Percentiles rank a stretch among this genome's conserved stretches.
These are phyloP conservation scores for Carcharodon carcharias DNA, from an alignment of 2,797 vertebrate genomes.

Conservation along the genomic window DNA sequence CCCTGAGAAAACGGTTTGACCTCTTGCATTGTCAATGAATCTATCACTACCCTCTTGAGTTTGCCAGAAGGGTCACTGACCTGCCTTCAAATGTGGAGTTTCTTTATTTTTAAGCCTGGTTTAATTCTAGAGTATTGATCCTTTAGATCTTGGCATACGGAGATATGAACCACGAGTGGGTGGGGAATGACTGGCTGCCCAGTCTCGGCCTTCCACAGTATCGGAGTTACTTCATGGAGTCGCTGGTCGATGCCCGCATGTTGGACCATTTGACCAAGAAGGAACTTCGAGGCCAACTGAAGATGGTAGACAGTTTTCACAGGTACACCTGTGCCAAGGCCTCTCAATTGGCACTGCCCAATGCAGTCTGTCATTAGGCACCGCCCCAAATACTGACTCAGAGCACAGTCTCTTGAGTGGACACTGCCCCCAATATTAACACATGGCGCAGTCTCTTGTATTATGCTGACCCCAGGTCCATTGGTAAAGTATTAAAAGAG, in stretches of 20 bases:
- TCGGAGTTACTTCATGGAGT: slow-evolving; percentile 92
- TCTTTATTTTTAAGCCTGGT: background rate
- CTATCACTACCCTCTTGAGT: background rate
- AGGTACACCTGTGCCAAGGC: slow-evolving; percentile 55
- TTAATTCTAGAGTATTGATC: background rate
- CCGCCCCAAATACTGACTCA: background rate
- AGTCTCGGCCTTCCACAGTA: slow-evolving; percentile 86
- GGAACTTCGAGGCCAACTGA: slow-evolving; percentile 83
- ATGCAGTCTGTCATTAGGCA: too few relatives aligned
- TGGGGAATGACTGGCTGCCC: slow-evolving; percentile 89
- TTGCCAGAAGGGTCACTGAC: background rate
- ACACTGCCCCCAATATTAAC: background rate
- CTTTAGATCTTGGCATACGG: slow-evolving; percentile 81
- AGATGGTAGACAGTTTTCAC: slow-evolving; percentile 96
- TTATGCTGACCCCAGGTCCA: background rate
- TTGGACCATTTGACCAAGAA: slow-evolving; percentile 90
- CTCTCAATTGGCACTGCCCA: background rate
- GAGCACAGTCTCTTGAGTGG: too few relatives aligned
- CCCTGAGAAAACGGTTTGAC: background rate
- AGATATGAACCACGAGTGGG: slow-evolving; percentile 91
- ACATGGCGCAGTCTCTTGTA: background rate
- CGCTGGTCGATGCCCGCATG: slow-evolving; percentile 86
- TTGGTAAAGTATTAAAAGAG: background rate
- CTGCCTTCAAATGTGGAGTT: background rate
- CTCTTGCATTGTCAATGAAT: background rate